Evolutionary conservation across 2,888 invertebrate species (phyloP).

Genomic region (Nomada hirtipes): DNA sequence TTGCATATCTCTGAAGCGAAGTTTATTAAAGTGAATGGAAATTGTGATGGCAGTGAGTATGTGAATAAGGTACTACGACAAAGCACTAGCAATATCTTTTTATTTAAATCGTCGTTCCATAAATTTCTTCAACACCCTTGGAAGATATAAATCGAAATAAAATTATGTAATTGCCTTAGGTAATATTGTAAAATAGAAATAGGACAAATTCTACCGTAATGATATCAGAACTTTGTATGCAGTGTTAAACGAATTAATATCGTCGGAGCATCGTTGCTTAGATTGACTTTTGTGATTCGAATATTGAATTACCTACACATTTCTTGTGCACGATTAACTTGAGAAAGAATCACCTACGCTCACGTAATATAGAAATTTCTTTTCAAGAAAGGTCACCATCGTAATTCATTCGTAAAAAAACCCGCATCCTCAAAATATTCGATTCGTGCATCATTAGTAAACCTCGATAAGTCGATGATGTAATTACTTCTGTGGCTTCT

Average conservation of each 20-base stretch:
- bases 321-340: constrained; percentile 13
- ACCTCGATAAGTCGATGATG: constrained; percentile 39
- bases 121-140: too few species aligned
- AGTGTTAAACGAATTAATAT: background rate
- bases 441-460: constrained; percentile 59
- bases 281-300: constrained; percentile 37
- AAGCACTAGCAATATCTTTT: background rate
- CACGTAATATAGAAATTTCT: constrained; percentile 62
- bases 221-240: background rate
- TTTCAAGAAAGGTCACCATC: constrained; percentile 61
- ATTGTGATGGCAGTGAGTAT: background rate
- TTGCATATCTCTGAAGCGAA: background rate
- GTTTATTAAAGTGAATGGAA: background rate
- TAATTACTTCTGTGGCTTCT: constrained; percentile 33
- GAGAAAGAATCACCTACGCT: constrained; percentile 19
- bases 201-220: too few species aligned
- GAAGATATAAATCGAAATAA: too few species aligned
- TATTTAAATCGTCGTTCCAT: too few species aligned
- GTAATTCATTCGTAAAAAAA: constrained; percentile 51
- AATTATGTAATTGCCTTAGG: too few species aligned
- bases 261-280: background rate
- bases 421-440: constrained; percentile 54
- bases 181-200: too few species aligned
- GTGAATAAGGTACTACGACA: background rate
- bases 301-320: constrained; percentile 12